These are phyloP conservation scores for Philonicus albiceps DNA, from an alignment of 2,888 invertebrate genomes.

Conservation along the genomic window DNA sequence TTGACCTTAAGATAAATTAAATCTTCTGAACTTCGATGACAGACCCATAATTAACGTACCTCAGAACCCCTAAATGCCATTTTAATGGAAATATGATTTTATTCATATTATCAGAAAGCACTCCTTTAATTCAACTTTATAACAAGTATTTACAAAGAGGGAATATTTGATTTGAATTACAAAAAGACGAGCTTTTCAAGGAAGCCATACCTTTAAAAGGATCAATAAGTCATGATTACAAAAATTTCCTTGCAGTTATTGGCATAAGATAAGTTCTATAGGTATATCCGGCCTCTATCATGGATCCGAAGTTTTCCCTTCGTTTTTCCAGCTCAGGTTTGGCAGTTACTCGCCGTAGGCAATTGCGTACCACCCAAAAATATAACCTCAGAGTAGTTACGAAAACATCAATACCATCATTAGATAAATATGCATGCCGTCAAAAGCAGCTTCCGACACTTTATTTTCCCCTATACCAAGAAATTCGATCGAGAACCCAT, in stretches of 20 bases:
- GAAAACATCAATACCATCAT: neutral
- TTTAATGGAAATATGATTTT: no score
- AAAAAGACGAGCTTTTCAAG: no score
- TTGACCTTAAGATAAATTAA: no score
- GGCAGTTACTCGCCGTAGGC: neutral
- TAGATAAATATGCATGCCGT: neutral
- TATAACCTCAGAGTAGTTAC: neutral
- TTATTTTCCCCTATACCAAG: neutral
- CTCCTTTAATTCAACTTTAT: no score
- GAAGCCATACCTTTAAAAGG: neutral
- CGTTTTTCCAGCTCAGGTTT: neutral
- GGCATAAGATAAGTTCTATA: neutral
- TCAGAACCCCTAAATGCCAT: no score
- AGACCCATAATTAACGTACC: no score
- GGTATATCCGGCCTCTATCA: neutral
- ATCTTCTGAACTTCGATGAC: no score
- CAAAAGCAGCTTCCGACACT: neutral
- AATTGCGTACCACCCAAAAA: neutral
- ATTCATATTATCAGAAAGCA: no score
- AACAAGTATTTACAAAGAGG: no score
- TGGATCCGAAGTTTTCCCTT: neutral
- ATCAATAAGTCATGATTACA: neutral
- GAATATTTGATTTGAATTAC: no score
- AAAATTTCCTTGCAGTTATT: neutral
- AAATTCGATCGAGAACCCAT: neutral